Base-by-base conservation (phyloP, 2,113 vertebrate species). In the Aspidoscelis tigris region DNA sequence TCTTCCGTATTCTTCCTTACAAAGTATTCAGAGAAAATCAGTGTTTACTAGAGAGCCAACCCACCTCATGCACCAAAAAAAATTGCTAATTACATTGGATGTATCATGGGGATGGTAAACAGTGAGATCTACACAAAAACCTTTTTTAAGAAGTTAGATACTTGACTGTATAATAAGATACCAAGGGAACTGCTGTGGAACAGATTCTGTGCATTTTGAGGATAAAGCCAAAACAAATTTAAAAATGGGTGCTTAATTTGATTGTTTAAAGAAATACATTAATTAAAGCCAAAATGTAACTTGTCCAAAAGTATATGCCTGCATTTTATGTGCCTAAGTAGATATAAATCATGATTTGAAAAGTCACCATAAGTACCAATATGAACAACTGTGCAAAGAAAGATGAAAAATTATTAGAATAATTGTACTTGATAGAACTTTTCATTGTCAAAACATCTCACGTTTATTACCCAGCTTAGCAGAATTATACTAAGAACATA, bases 341-440 rank as follows among this genome's bases (percentile, higher is more conserved):
- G n/a, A 44, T 5, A 84, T 18, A 71, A 71, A 43, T 26, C 61
- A 64, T 43, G 7, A 2, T 9, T 43, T 26, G 5, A 24, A 39
- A 16, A 81, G 64, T 61, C 50, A 77, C 6, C 74, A 83, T 71
- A 70, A 78, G 18, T 41, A 72, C 5, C 47, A 2, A n/a, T 71
- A 12, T 72, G 33, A 43, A 73, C 41, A 71, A 33, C 39, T 58
- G 72, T 7, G n/a, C 20, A 39, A 85, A 39, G 21, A 80, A n/a
- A 85, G 6, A 81, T 0, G n/a, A 39, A 61, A 79, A 76, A 84
- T 65, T 64, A 79, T 0, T 70, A 84, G 70, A 82, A 82, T 73
- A 61, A 14, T 6, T 26, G 80, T 43, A 84, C 84, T 41, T 70
- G 41, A 73, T 47, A 73, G 76, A 3, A 5, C 1, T 24, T 2